phyloP scores from a whole-genome alignment of 2,113 vertebrate species.

The Cercopithecus mona region DNA sequence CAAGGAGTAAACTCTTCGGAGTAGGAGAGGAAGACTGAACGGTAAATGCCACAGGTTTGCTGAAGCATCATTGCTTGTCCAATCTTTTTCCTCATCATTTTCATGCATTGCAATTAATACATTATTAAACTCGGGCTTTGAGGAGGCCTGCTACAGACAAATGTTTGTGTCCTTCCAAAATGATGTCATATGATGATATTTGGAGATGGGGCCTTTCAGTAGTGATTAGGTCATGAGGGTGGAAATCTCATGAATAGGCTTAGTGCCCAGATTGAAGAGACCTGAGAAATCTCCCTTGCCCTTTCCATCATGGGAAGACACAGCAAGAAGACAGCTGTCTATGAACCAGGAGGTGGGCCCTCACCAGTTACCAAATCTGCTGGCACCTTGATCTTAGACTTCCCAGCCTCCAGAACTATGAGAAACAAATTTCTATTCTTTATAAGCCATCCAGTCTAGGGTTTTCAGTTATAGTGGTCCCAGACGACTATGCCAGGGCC shows the following conservation, averaged over 20 bases:
- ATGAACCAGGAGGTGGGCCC: too few relatives aligned
- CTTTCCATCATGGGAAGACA: background rate
- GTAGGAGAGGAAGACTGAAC: background rate
- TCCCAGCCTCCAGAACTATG: background rate
- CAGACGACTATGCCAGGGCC: background rate
- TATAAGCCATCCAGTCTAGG: background rate
- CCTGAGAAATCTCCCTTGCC: background rate
- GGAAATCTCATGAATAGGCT: background rate
- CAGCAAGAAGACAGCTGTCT: background rate
- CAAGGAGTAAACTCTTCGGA: background rate
- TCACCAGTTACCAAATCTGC: background rate
- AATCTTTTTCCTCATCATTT: background rate
- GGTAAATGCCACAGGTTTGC: background rate
- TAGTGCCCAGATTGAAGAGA: background rate
- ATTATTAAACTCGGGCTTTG: background rate
- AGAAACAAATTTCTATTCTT: background rate
- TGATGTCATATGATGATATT: background rate
- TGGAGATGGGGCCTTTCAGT: background rate
- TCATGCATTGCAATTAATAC: background rate
- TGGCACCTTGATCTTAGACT: background rate
- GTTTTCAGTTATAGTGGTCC: background rate
- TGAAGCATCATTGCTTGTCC: background rate
- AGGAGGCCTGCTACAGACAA: background rate
- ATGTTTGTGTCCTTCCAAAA: background rate
- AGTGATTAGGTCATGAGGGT: background rate